phyloP scores from a whole-genome alignment of 2,888 invertebrate species.

The Cotesia congregata region DNA sequence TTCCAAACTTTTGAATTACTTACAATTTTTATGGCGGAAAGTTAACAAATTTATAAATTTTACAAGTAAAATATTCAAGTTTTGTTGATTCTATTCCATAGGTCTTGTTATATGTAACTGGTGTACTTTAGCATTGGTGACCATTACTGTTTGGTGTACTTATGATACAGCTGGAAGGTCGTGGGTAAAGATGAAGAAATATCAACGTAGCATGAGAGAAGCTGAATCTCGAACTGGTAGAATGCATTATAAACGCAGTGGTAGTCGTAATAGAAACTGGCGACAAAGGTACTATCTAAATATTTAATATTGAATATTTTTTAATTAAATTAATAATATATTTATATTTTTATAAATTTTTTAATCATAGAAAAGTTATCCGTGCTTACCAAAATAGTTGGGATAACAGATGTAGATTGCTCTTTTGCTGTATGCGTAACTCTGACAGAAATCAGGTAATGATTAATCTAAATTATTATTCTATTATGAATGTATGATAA shows the following conservation, averaged over 20 bases:
- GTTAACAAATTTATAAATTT: not conserved
- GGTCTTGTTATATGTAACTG: slow-evolving; percentile 85
- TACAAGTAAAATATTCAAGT: not conserved
- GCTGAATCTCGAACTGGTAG: slow-evolving; percentile 76
- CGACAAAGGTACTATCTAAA: slow-evolving; percentile 78
- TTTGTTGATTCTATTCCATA: slow-evolving; percentile 57
- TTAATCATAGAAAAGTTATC: slow-evolving; percentile 80
- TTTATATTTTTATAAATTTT: slow-evolving; percentile 19
- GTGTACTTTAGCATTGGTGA: slow-evolving; percentile 79
- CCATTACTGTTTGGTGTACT: slow-evolving; percentile 87
- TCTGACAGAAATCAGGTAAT: slow-evolving; percentile 80
- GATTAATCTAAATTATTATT: slow-evolving; percentile 12
- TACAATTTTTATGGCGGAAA: not conserved
- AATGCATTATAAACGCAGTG: slow-evolving; percentile 82
- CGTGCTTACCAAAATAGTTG: slow-evolving; percentile 90
- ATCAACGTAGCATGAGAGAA: slow-evolving; percentile 85
- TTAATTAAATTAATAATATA: not conserved
- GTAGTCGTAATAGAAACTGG: slow-evolving; percentile 85
- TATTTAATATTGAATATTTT: not conserved
- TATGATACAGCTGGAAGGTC: slow-evolving; percentile 90
- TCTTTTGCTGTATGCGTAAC: slow-evolving; percentile 87
- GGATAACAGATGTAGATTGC: slow-evolving; percentile 84
- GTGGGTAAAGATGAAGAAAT: slow-evolving; percentile 92
- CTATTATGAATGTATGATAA: not conserved
- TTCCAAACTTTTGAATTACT: too few species aligned